Evolutionary conservation across 1,140 invertebrate genomes (phyloP), one percentile per base, ranked within the genome.

Genomic region (Drosophila pandora): DNA sequence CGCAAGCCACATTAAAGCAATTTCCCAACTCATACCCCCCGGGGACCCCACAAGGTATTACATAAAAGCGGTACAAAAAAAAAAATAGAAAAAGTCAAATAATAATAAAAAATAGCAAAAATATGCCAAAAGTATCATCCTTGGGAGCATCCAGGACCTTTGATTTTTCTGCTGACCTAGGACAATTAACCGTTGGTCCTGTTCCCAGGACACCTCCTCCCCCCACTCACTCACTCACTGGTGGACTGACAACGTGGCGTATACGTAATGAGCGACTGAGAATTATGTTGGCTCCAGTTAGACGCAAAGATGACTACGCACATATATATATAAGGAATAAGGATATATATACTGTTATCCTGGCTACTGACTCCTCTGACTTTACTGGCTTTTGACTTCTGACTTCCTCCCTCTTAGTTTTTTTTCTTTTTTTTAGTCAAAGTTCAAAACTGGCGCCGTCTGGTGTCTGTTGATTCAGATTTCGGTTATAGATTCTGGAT

Each of bases 261-360:
- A 55, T 74, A 62, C 62, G 59, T 57, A 49, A 60, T 54, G 45
- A 23, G 28, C 32, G 32, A 41, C 12, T 45, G 17, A 77, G 81
- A 84, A 70, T 87, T 88, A 83, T 88, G 68, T 53, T 53, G 83
- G 83, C 83, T 83, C 83, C 83, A 87, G 83, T 87, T 87, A 87
- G 83, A 79, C 83, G 83, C 83, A 52, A 53, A 81, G 62, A 75
- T 80, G 65, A 85, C 82, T 77, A 81, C 74, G 82, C 82, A 75
- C 55, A 62, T 74, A 65, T 61, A 65, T 68, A 48, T 64, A 65
- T 65, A 48, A 17, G 1, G 17, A 17, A 17, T 32, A 49, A 17
- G 4, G 3, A 5, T 41, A 4, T 17, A 17, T 43, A 13, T 17
- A 13, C 2, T 3, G 13, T 28, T 28, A 28, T 43, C 41, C 41